Conservation (phyloP, 2,113 vertebrate species). For the Scalopus aquaticus region DNA sequence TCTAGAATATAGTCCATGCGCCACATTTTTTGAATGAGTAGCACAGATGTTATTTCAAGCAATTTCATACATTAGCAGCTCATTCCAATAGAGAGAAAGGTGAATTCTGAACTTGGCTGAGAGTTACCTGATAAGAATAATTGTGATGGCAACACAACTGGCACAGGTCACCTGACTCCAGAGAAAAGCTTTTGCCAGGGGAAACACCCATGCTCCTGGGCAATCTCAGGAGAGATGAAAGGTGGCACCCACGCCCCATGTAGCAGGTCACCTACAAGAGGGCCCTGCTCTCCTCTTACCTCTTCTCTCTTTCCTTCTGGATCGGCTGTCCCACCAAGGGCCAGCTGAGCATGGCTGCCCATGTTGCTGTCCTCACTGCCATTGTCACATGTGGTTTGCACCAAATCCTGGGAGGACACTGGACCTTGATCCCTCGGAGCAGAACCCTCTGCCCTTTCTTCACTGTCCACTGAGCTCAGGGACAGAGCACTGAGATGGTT, state of each 20-base stretch:
- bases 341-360: slow-evolving; percentile 82
- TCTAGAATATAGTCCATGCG: not conserved
- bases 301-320: slow-evolving; percentile 84
- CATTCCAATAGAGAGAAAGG: not conserved
- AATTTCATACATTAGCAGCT: not conserved
- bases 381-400: slow-evolving; percentile 59
- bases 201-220: rapidly evolving
- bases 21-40: not conserved
- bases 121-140: not conserved
- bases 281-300: slow-evolving; percentile 80
- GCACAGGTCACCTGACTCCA: too few relatives aligned
- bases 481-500: slow-evolving; percentile 81
- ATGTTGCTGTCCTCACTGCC: slow-evolving; percentile 82
- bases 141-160: rapidly evolving
- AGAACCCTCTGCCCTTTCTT: slow-evolving; percentile 77
- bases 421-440: slow-evolving; percentile 77
- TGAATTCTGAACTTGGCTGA: not conserved
- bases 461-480: slow-evolving; percentile 83
- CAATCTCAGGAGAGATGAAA: not conserved
- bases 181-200: not conserved
- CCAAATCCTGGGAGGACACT: slow-evolving; percentile 70
- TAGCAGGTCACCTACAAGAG: rapidly evolving
- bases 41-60: not conserved
- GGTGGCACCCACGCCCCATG: rapidly evolving
- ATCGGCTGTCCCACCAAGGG: slow-evolving; percentile 69